These are phyloP conservation scores for Ochotona curzoniae DNA, from an alignment of 2,113 vertebrate species.

Conservation along the genomic window DNA sequence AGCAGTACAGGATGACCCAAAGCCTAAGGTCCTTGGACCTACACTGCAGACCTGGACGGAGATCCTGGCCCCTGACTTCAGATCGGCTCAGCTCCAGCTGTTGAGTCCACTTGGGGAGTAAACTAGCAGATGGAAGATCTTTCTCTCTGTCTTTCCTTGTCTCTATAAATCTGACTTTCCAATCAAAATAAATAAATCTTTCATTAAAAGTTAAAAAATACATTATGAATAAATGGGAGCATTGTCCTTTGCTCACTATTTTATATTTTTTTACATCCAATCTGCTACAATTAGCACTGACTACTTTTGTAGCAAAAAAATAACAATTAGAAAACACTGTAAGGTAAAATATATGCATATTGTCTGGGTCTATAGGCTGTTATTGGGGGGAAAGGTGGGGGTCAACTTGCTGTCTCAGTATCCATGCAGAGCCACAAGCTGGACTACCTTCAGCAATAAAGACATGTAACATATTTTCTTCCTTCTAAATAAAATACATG, in stretches of 20 bases:
- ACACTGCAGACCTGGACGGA: too few species aligned
- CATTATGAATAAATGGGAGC: too few species aligned
- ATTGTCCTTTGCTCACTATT: background rate
- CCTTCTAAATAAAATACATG: background rate
- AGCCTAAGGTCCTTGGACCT: background rate
- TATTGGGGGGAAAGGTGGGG: background rate
- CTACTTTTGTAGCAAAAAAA: slow-evolving; percentile 44
- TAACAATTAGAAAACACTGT: background rate
- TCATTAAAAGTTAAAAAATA: too few species aligned
- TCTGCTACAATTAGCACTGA: background rate
- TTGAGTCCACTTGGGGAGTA: too few species aligned
- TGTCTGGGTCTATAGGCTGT: background rate
- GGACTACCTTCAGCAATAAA: background rate
- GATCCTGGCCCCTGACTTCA: too few species aligned
- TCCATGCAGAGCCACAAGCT: background rate
- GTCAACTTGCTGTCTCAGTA: background rate
- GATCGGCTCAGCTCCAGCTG: too few species aligned
- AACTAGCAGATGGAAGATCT: too few species aligned
- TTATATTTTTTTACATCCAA: background rate
- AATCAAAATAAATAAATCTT: too few species aligned
- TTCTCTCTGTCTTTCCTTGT: too few species aligned
- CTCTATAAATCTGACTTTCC: too few species aligned
- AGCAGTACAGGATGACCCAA: background rate
- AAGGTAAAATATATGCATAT: background rate
- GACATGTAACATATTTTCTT: background rate